These are phyloP conservation scores for Punctoribates punctum DNA, from an alignment of 2,888 invertebrate species.

Conservation along the genomic window DNA sequence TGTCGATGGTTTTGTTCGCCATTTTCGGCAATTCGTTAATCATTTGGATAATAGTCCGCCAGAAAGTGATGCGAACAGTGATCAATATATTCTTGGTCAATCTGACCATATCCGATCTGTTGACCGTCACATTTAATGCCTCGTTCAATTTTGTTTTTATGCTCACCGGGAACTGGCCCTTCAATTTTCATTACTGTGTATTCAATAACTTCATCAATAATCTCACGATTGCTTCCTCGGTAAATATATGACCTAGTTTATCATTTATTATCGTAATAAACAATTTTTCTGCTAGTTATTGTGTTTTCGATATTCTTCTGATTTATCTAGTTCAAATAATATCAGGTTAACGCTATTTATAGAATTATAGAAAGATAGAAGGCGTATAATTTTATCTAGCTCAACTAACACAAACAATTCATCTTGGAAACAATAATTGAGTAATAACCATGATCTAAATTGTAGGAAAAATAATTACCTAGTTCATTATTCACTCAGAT, in stretches of 20 bases:
- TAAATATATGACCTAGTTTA: constrained; percentile 42
- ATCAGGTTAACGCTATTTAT: too few species aligned
- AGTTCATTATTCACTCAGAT: background rate
- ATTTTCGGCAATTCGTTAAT: constrained; percentile 32
- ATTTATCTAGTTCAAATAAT: too few species aligned
- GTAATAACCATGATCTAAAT: background rate
- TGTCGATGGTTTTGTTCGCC: constrained; percentile 34
- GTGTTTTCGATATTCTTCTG: too few species aligned
- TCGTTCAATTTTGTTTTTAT: constrained; percentile 49
- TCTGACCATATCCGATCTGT: constrained; percentile 47
- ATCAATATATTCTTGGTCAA: constrained; percentile 49
- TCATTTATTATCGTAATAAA: too few species aligned
- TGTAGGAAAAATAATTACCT: background rate
- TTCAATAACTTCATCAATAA: constrained; percentile 48
- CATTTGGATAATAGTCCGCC: constrained; percentile 39
- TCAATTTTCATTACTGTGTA: constrained; percentile 47
- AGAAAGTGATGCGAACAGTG: constrained; percentile 48
- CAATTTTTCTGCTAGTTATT: too few species aligned
- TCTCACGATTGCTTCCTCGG: constrained; percentile 48
- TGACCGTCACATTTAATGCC: constrained; percentile 47
- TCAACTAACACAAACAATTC: too few species aligned
- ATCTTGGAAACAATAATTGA: background rate
- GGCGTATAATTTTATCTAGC: too few species aligned
- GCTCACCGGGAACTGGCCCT: constrained; percentile 49
- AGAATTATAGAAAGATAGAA: too few species aligned